A percentile compares a stretch with the other conserved stretches of the same genome.
phyloP scores from a whole-genome alignment of 2,888 invertebrate genomes.

The Hypomecis punctinalis region DNA sequence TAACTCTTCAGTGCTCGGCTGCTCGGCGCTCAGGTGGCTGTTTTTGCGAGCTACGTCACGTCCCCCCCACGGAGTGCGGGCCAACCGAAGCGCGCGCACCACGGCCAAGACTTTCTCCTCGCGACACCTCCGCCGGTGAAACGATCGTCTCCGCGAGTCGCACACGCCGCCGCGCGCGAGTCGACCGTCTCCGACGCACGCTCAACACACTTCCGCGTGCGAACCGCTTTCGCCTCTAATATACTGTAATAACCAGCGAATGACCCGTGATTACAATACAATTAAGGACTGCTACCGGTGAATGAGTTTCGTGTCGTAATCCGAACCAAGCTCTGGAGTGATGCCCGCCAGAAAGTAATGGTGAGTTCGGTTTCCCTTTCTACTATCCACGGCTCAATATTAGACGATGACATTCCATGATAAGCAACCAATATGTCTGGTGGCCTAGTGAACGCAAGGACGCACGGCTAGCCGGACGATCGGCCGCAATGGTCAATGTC shows the following conservation, averaged over 20 bases:
- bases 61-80: constrained; percentile 66
- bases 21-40: constrained; percentile 58
- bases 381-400: constrained; percentile 61
- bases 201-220: constrained; percentile 68
- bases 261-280: constrained; percentile 64
- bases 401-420: constrained; percentile 77
- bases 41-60: constrained; percentile 70
- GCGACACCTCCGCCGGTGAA: constrained; percentile 78
- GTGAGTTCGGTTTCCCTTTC: constrained; percentile 73
- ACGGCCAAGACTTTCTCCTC: constrained; percentile 85
- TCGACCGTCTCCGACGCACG: constrained; percentile 66
- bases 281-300: constrained; percentile 50
- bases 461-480: constrained; percentile 58
- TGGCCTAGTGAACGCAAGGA: constrained; percentile 77
- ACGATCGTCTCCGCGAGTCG: constrained; percentile 71
- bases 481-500: constrained; percentile 46
- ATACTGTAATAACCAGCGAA: constrained; percentile 57
- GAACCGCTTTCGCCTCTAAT: constrained; percentile 76
- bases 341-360: constrained; percentile 70
- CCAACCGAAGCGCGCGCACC: constrained; percentile 76
- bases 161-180: constrained; percentile 73
- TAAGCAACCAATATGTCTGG: constrained; percentile 67
- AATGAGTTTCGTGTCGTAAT: constrained; percentile 51
- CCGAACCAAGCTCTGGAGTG: constrained; percentile 56
- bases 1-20: constrained; percentile 41